phyloP scores from a whole-genome alignment of 2,888 invertebrate species.

The Leptinotarsa juncta region DNA sequence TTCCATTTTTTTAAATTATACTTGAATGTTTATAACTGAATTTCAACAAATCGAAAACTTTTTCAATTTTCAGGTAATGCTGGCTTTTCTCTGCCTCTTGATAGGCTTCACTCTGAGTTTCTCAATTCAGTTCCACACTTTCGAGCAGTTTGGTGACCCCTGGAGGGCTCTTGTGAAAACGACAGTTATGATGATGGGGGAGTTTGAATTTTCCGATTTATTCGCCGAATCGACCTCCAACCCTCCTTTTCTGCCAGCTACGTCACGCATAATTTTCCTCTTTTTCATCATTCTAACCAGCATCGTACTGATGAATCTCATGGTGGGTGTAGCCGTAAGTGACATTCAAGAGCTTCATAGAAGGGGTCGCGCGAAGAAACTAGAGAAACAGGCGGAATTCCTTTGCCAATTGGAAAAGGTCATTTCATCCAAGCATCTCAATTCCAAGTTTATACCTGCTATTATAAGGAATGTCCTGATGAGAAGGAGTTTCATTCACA shows the following conservation, averaged over 20 bases:
- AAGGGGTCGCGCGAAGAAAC: constrained; percentile 58
- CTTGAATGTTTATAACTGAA: too few species aligned
- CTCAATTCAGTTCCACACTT: constrained; percentile 67
- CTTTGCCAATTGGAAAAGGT: constrained; percentile 62
- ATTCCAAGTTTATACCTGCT: constrained; percentile 46
- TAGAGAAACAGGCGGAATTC: constrained; percentile 63
- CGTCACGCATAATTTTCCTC: constrained; percentile 66
- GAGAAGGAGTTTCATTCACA: constrained; percentile 43
- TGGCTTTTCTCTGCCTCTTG: constrained; percentile 69
- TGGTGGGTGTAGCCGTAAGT: constrained; percentile 70
- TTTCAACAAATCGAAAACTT: too few species aligned
- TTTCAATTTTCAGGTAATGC: constrained; percentile 62
- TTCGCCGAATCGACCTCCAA: constrained; percentile 56
- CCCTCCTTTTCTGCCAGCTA: constrained; percentile 35
- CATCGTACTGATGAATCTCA: constrained; percentile 70
- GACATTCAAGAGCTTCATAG: constrained; percentile 65
- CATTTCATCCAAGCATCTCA: constrained; percentile 49
- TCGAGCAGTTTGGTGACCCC: constrained; percentile 63
- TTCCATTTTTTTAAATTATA: too few species aligned
- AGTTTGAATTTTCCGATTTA: constrained; percentile 67
- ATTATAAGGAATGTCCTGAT: constrained; percentile 42
- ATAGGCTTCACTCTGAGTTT: constrained; percentile 71
- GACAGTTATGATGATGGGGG: constrained; percentile 72
- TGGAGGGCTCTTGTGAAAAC: constrained; percentile 67
- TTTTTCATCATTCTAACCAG: constrained; percentile 68